A percentile compares a stretch with the other conserved stretches of the same genome.
Conservation (phyloP, 2,888 invertebrate species). For the Seira musarum region DNA sequence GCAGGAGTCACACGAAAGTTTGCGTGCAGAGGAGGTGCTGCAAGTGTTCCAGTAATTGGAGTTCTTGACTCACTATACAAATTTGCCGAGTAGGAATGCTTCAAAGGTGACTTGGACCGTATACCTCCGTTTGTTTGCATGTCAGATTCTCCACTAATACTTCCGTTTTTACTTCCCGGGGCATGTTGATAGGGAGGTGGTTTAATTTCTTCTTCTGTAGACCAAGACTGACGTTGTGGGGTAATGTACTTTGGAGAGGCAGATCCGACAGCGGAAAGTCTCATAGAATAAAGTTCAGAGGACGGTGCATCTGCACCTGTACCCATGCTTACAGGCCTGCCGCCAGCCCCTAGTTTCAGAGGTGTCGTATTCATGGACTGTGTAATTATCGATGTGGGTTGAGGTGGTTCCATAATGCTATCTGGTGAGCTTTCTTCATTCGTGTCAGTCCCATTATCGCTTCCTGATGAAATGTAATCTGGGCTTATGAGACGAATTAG, state of each 20-base stretch:
- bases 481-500: conserved; percentile 89
- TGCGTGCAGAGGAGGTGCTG: neutral
- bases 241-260: conserved; percentile 50
- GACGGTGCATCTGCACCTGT: conserved; percentile 58
- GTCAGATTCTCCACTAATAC: neutral
- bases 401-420: conserved; percentile 4
- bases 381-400: conserved; percentile 11
- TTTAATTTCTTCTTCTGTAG: conserved; percentile 29
- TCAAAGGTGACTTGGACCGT: conserved; percentile 46
- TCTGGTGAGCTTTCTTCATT: conserved; percentile 35
- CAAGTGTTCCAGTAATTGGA: neutral
- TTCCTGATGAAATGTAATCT: conserved; percentile 75
- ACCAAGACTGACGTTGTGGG: conserved; percentile 44
- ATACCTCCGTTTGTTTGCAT: conserved; percentile 23
- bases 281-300: conserved; percentile 48
- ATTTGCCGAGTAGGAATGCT: conserved; percentile 28
- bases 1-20: conserved; percentile 43
- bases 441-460: conserved; percentile 29
- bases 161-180: neutral
- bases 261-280: conserved; percentile 43
- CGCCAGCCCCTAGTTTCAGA: neutral
- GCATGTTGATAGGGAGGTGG: conserved; percentile 14
- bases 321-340: conserved; percentile 55
- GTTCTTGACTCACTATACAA: conserved; percentile 47
- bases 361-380: neutral